Evolutionary conservation across 1,140 invertebrate species (phyloP), one percentile per base, ranked within the genome.

Genomic region (Diprion similis): DNA sequence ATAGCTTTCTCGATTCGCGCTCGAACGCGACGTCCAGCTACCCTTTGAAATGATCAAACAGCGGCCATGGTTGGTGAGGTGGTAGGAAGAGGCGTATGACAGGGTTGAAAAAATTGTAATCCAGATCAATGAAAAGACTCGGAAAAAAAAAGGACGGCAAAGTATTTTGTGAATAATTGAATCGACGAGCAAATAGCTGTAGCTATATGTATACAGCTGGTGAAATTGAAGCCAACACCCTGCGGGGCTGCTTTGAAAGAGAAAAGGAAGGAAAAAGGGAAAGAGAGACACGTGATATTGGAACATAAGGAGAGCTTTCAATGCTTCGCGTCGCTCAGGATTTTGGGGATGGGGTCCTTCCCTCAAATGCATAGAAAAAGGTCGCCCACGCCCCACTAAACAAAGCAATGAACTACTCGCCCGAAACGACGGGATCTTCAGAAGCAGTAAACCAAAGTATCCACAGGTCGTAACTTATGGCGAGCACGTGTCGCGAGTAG

Each of bases 171-270:
- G 24, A 37, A 37, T 37, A 37, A 37, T 37, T 37, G 2, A 37
- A 37, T 37, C 24, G 24, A 37, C 24, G 24, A 37, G 24, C 1
- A 37, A 37, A 37, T 37, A n/a, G n/a, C n/a, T n/a, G n/a, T n/a
- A n/a, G n/a, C n/a, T n/a, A 3, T 37, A 37, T 37, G 24, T 37
- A 37, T 6, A 37, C 24, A 37, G 24, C 24, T 37, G 24, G 24
- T 37, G 24, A 37, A 37, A 37, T 37, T 37, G 71, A 66, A 73
- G 68, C 68, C 66, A 68, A 19, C 59, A 67, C 68, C 68, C 46
- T 51, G 15, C 18, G 71, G 2, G 68, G 71, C 45, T 13, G 67
- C 46, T 74, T 2, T 45, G 17, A 66, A 74, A 68, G 45, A 73
- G 46, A 10, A 24, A n/a, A 48, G 6, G 13, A 71, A 15, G 3